phyloP scores from a whole-genome alignment of 1,140 invertebrate genomes.

The Centruroides vittatus region DNA sequence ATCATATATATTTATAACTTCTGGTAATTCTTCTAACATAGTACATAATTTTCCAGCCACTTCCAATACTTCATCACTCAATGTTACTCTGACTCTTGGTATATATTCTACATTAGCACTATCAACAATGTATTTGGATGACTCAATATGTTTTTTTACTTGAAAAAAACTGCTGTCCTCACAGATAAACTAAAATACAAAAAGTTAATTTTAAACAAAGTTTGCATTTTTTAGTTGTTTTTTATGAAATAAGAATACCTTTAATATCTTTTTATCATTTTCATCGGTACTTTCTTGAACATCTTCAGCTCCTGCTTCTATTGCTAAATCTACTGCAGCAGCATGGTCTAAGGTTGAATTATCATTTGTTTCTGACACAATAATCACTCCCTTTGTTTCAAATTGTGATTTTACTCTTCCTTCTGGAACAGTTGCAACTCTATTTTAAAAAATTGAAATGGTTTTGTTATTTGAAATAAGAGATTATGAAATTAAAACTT shows the following conservation, averaged over 20 bases:
- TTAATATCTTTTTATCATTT: neutral
- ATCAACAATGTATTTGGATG: conserved; percentile 7
- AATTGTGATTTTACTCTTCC: conserved; percentile 10
- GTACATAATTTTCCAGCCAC: conserved; percentile 26
- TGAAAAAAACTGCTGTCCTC: conserved; percentile 6
- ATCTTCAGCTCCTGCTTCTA: conserved; percentile 22
- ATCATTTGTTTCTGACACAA: neutral
- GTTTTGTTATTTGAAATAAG: too few relatives aligned
- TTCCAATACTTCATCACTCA: conserved; percentile 32
- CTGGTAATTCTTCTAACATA: conserved; percentile 31
- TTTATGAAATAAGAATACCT: conserved; percentile 17
- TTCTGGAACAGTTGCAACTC: too few relatives aligned
- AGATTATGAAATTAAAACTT: too few relatives aligned
- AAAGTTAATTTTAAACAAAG: neutral
- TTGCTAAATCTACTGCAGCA: conserved; percentile 16
- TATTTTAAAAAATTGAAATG: too few relatives aligned
- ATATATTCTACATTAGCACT: conserved; percentile 32
- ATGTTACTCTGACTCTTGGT: conserved; percentile 25
- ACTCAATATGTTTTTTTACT: conserved; percentile 18
- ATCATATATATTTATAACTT: conserved; percentile 35
- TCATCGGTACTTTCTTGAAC: conserved; percentile 12
- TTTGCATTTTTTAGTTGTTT: too few relatives aligned
- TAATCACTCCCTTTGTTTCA: conserved; percentile 16
- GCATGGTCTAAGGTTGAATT: conserved; percentile 8
- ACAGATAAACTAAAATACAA: conserved; percentile 13